A percentile compares a stretch with the other conserved stretches of the same genome.
Conservation (phyloP, 2,113 vertebrate genomes). For the Tupaia tana region DNA sequence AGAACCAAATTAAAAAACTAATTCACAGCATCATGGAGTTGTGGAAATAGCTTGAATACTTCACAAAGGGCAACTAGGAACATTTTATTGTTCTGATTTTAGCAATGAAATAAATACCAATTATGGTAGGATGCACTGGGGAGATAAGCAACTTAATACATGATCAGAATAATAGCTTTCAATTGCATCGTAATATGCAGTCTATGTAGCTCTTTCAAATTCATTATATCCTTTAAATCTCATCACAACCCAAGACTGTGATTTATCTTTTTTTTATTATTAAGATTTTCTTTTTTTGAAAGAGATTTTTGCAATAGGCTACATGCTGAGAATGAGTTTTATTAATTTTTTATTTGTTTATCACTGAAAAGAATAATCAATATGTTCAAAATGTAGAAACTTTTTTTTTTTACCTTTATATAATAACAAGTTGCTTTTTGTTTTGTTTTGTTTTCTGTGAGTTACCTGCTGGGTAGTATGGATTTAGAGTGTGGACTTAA, state of each 20-base stretch:
- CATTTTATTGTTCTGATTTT: background rate
- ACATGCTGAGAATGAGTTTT: background rate
- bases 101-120: background rate
- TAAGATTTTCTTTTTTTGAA: too few species aligned
- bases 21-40: background rate
- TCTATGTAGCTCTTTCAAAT: background rate
- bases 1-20: background rate
- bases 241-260: background rate
- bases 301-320: too few species aligned
- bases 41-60: background rate
- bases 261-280: background rate
- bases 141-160: background rate
- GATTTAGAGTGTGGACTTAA: background rate
- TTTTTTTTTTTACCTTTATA: slow-evolving; percentile 32
- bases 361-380: background rate
- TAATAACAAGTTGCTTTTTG: too few species aligned
- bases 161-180: background rate
- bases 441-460: background rate
- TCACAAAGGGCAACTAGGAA: background rate
- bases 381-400: background rate
- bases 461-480: background rate
- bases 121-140: background rate
- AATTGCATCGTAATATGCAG: background rate
- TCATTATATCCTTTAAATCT: background rate
- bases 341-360: background rate